Conservation (phyloP, 1,140 invertebrate genomes). For the Drosophila burlai region DNA sequence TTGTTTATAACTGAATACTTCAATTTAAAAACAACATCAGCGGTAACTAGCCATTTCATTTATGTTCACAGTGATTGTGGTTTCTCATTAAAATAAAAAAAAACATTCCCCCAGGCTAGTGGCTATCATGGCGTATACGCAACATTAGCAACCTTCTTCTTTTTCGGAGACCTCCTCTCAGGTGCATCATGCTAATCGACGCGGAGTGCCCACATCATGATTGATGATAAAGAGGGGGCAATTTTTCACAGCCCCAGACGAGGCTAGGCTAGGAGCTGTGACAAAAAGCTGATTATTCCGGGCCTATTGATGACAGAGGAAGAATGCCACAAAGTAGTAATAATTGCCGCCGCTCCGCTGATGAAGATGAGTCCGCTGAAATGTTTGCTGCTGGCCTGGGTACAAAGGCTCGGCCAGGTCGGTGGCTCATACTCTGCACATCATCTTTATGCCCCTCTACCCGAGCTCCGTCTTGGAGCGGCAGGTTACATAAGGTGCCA, state of each 20-base stretch:
- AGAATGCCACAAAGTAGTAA: slow-evolving; percentile 63
- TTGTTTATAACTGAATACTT: background rate
- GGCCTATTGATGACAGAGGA: slow-evolving; percentile 67
- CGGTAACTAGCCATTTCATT: background rate
- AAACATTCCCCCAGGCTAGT: background rate
- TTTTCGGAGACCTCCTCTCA: slow-evolving; percentile 22
- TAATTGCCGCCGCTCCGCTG: slow-evolving; percentile 36
- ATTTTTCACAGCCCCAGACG: slow-evolving; percentile 51
- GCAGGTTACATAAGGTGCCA: slow-evolving; percentile 72
- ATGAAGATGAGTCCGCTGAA: slow-evolving; percentile 70
- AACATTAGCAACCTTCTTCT: slow-evolving; percentile 36
- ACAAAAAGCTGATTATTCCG: slow-evolving; percentile 58
- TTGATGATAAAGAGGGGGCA: slow-evolving; percentile 33
- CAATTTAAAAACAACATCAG: background rate
- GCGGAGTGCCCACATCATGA: slow-evolving; percentile 19
- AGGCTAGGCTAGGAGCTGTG: slow-evolving; percentile 9
- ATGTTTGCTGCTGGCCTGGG: slow-evolving; percentile 22
- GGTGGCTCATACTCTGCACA: slow-evolving; percentile 31
- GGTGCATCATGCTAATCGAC: slow-evolving; percentile 41
- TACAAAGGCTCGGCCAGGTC: background rate
- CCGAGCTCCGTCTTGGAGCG: no score
- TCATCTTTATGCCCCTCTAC: slow-evolving; percentile 10
- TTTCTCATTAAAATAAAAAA: background rate
- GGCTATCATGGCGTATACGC: slow-evolving; percentile 32
- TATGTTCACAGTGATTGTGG: background rate